Base-by-base conservation (phyloP, 2,888 invertebrate species). In the Thereva nobilitata region DNA sequence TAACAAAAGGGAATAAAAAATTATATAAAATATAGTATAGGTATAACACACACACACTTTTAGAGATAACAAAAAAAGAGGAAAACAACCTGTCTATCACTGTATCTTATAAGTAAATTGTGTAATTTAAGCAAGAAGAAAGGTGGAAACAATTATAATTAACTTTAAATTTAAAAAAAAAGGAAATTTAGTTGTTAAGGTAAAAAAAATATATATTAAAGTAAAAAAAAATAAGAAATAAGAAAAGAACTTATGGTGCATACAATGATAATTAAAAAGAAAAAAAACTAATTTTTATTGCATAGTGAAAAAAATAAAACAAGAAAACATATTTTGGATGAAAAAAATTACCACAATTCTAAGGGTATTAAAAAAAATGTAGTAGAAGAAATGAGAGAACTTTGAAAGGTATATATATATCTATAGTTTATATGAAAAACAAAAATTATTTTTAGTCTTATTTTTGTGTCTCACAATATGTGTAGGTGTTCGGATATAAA, bases 371-470 rank as follows among this genome's bases (percentile, higher is more conserved):
- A 37, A 40, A 54, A 45, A 57, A 35, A 55, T 35, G 38, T 59
- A 47, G 47, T n/a, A 45, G 7, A 38, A 61, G 49, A 47, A 50
- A 49, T 61, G 50, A 61, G 23, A 41, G 50, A 44, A 50, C 47
- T 10, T 50, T 40, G 6, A 37, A 23, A 5, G 5, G 41, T 50
- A 50, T 61, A 50, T 23, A 59, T 61, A 61, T 50, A 41, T 50
- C 23, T 47, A 47, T 47, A 12, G 47, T 23, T 23, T 23, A 23
- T 23, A 23, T 23, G 23, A 23, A 23, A 23, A 23, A 23, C 23
- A 23, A 23, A 61, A 47, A 35, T 47, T 61, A 61, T 61, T 61
- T 59, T 61, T 61, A 61, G 61, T 61, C 41, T 53, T 61, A 61
- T 61, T 61, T 61, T 61, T 61, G 50, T 61, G 61, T 61, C 61